Percentiles rank a stretch among this genome's conserved stretches.
These are phyloP conservation scores for Ophthalmolycus amberensis DNA, from an alignment of 2,113 vertebrate species.

Conservation along the genomic window DNA sequence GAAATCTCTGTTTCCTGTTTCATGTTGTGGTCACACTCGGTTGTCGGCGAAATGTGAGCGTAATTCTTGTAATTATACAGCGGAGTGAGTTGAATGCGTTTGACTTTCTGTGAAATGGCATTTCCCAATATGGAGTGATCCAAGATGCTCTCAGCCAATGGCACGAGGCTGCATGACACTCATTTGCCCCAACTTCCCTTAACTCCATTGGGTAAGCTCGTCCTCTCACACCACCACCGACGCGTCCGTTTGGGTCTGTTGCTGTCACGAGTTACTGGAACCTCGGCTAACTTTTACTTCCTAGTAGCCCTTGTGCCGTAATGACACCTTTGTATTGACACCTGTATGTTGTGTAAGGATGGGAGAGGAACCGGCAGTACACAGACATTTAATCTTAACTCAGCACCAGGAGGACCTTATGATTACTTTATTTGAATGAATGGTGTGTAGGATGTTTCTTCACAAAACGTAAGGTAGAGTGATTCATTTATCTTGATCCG, in stretches of 20 bases:
- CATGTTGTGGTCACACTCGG: not conserved
- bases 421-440: too few species aligned
- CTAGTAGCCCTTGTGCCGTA: not conserved
- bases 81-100: not conserved
- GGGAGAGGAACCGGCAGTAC: not conserved
- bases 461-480: too few species aligned
- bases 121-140: slow-evolving; percentile 4
- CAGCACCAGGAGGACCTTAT: too few species aligned
- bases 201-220: slow-evolving; percentile 14
- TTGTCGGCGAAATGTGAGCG: not conserved
- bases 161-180: slow-evolving; percentile 2
- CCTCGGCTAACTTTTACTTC: slow-evolving; percentile 15
- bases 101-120: not conserved
- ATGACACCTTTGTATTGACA: not conserved
- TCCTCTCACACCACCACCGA: slow-evolving; percentile 17
- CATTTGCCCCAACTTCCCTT: slow-evolving; percentile 43
- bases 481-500: too few species aligned
- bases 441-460: too few species aligned
- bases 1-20: slow-evolving; percentile 32
- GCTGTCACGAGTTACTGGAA: slow-evolving; percentile 30
- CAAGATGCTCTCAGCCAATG: not conserved
- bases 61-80: not conserved
- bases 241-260: not conserved
- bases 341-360: not conserved
- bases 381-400: not conserved